A percentile compares a stretch with the other conserved stretches of the same genome.
Conservation (phyloP, 2,113 vertebrate species). For the Gallinago media region DNA sequence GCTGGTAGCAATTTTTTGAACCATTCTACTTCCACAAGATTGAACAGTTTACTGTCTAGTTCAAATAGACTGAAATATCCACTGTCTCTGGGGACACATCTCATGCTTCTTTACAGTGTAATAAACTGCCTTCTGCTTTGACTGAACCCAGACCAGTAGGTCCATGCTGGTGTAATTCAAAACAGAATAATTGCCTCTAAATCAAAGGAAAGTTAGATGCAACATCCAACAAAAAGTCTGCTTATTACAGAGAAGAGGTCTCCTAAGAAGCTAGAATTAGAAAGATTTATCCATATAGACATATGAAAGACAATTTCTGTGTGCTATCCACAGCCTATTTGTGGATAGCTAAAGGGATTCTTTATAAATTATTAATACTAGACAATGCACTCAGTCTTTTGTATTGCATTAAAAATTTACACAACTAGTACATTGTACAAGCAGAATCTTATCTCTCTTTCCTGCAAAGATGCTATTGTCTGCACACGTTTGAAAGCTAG, state of each 20-base stretch:
- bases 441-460: background rate
- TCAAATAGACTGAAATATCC: background rate
- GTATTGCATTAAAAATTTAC: conserved; percentile 37
- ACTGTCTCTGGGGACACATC: background rate
- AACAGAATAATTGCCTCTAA: background rate
- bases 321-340: background rate
- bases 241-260: background rate
- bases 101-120: background rate
- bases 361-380: conserved; percentile 12
- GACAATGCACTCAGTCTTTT: background rate
- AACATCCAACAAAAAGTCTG: background rate
- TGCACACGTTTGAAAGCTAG: background rate
- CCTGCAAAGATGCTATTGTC: background rate
- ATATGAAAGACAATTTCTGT: background rate
- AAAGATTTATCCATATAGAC: background rate
- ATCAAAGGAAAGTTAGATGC: background rate
- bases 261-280: background rate
- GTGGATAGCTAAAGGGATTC: background rate
- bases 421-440: background rate
- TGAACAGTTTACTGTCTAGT: background rate
- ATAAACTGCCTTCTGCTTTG: background rate
- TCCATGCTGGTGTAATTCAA: background rate
- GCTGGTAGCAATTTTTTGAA: background rate
- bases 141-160: background rate
- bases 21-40: background rate